Base-by-base conservation (phyloP, 2,888 invertebrate genomes). In the Lacanobia wlatinum region DNA sequence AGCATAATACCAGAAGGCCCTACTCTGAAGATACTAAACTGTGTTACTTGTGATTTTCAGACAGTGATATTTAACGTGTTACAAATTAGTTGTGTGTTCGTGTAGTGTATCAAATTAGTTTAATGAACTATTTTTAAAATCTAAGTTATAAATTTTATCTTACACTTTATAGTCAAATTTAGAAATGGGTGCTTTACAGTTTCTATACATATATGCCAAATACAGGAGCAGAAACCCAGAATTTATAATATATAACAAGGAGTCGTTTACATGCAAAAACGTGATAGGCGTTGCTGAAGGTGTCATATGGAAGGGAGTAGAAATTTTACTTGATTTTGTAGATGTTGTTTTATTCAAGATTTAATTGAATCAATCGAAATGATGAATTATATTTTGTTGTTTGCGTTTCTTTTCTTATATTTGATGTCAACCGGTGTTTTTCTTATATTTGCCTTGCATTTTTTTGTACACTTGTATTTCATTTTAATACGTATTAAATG, bases 341-440 rank as follows among this genome's bases (percentile, higher is more conserved):
- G 71, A 71, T n/a, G 4, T 53, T 23, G 23, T 60, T 14, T 23
- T 71, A 16, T 60, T 70, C 14, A 46, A 60, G 16, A 70, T 67
- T 28, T 70, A 67, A n/a, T 23, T n/a, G 0, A n/a, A n/a, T 59
- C 3, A 1, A 18, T 38, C 8, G 12, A 23, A 38, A 60, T 50
- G 14, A 9, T 4, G 12, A 4, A 34, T 40, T 0, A 34, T 34
- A 8, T 34, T 34, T 34, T 28, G 14, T 7, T 16, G 18, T n/a
- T 6, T 50, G 10, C 12, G 23, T 43, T 14, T 21, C 1, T 34
- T 12, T 18, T 60, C 9, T 3, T 48, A 2, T 28, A 48, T 18
- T 8, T 60, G 2, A 1, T 67, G 14, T 21, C 59, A 59, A 16
- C 40, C 10, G 12, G 21, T 12, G 14, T 40, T 59, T 59, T 8